phyloP scores from a whole-genome alignment of 2,797 vertebrate species.

The Taenioides sp. region DNA sequence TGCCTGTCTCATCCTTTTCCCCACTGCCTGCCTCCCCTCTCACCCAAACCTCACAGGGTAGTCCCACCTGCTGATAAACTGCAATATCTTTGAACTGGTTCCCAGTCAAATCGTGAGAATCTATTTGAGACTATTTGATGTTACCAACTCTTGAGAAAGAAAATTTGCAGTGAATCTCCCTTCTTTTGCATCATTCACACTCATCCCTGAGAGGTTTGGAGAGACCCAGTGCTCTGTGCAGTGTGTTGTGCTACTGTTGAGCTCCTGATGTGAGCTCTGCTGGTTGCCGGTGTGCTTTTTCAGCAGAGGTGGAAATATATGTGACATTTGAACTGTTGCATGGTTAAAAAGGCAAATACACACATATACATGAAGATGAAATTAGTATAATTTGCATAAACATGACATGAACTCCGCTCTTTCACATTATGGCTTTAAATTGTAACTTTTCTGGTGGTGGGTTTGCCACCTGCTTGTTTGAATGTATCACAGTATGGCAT shows the following conservation, averaged over 20 bases:
- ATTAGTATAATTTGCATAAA: too few species aligned
- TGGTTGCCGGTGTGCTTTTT: constrained; percentile 47
- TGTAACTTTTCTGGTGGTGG: neutral
- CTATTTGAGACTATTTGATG: neutral
- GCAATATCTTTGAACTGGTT: neutral
- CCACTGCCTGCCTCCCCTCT: constrained; percentile 66
- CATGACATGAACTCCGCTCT: too few species aligned
- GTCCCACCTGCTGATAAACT: neutral
- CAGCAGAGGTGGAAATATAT: constrained; percentile 1
- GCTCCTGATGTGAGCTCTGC: constrained; percentile 44
- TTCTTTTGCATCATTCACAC: constrained; percentile 10
- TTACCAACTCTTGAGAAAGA: constrained; percentile 13
- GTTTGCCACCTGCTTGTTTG: neutral
- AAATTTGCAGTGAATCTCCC: constrained; percentile 11
- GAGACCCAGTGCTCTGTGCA: constrained; percentile 67
- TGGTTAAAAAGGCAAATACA: neutral
- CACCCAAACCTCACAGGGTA: constrained; percentile 77
- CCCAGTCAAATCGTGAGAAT: neutral
- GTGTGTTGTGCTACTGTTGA: constrained; percentile 52
- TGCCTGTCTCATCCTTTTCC: constrained; percentile 33
- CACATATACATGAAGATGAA: too few species aligned
- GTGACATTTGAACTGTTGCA: neutral
- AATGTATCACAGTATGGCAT: neutral
- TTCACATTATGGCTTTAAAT: too few species aligned
- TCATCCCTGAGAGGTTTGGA: constrained; percentile 70